Evolutionary conservation across 2,888 invertebrate species (phyloP), one percentile per base, ranked within the genome.

Genomic region (Yponomeuta sedellus): DNA sequence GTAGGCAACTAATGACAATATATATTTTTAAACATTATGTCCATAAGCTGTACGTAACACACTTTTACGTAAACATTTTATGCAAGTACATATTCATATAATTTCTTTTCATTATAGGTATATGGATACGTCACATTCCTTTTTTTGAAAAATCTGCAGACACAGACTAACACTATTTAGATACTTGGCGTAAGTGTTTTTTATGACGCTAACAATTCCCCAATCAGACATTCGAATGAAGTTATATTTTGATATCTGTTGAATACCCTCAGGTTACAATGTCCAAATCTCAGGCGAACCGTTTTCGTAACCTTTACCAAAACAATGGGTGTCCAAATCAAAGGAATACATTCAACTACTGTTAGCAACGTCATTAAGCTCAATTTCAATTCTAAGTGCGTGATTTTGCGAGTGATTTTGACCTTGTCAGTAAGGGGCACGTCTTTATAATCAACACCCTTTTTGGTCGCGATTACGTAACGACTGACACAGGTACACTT

Each of bases 341-440:
- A 16, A 39, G 20, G 16, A 20, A 40, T 2, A 2, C n/a, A 22
- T 52, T 56, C 25, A 16, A 52, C 16, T 11, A 56, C 22, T 19
- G n/a, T 52, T 20, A 20, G 25, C 22, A 59, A 25, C 20, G 20
- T 20, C 22, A 59, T 20, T 25, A 59, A 25, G 22, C 20, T 59
- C 59, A 22, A 59, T 22, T 20, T 25, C 20, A 10, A 20, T 52
- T 52, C 44, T 16, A 52, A 52, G 44, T 52, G 44, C 44, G 44
- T 52, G 5, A 25, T 59, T 25, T 59, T 25, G 59, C 20, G 25
- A 59, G 20, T 25, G 22, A 22, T 20, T 39, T 20, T 75, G 77
- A 82, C 85, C 85, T 85, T 85, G 84, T 77, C 76, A 62, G 61
- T 70, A 70, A 70, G 68, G 72, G 71, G 72, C 76, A 79, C 73